Evolutionary conservation across 2,113 vertebrate genomes (phyloP).

Genomic region (Perognathus longimembris): DNA sequence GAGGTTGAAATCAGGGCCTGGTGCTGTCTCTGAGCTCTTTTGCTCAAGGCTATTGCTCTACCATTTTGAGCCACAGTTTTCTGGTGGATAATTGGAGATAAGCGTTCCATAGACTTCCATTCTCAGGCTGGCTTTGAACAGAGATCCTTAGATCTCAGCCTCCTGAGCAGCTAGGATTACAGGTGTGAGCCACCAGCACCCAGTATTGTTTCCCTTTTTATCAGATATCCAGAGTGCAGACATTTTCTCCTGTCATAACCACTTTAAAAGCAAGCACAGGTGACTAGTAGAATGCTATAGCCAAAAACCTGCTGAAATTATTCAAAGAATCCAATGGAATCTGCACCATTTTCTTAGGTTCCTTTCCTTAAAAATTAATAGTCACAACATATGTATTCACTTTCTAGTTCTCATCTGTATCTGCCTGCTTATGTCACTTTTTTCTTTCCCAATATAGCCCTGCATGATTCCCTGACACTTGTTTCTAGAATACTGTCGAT

Average conservation of each 20-base stretch:
- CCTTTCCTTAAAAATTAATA: background rate
- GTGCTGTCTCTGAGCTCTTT: no score
- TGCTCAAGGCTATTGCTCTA: no score
- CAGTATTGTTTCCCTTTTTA: background rate
- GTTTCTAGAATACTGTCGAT: background rate
- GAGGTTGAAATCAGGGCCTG: background rate
- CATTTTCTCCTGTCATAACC: background rate
- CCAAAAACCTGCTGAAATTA: background rate
- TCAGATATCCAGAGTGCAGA: background rate
- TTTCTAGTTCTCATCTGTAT: background rate
- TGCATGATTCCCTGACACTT: fast-evolving
- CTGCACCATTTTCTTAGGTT: background rate
- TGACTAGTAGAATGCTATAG: background rate
- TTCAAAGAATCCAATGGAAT: background rate
- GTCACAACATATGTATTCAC: background rate
- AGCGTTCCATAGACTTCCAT: no score
- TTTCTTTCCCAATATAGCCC: background rate
- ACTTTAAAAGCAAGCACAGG: background rate
- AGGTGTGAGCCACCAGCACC: background rate
- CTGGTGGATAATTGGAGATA: no score
- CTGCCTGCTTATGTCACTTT: background rate
- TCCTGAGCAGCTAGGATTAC: no score
- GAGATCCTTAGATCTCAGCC: no score
- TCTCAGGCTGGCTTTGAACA: no score
- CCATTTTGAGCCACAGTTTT: no score